phyloP scores from a whole-genome alignment of 2,888 invertebrate species.

The Palloptera scutellata region DNA sequence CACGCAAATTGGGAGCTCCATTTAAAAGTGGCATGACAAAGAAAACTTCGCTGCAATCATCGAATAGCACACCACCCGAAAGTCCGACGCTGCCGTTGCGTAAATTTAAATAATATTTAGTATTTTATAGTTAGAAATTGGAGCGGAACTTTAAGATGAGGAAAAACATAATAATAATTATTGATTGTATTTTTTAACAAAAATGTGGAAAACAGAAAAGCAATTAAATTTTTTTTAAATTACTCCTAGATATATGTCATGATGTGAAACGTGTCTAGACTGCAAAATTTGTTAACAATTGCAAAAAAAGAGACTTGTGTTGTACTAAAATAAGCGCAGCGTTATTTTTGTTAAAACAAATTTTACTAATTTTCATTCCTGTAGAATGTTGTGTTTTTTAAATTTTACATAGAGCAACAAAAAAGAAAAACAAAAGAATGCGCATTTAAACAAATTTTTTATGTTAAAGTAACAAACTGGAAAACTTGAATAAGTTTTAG shows the following conservation, averaged over 20 bases:
- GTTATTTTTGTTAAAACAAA: slow-evolving; percentile 23
- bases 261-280: background rate
- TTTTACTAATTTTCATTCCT: slow-evolving; percentile 37
- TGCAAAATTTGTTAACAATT: slow-evolving; percentile 14
- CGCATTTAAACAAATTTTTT: slow-evolving; percentile 35
- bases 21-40: slow-evolving; percentile 58
- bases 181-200: no score
- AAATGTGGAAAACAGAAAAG: background rate
- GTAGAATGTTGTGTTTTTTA: slow-evolving; percentile 9
- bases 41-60: slow-evolving; percentile 52
- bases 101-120: slow-evolving; percentile 58
- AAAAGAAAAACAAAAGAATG: slow-evolving; percentile 25
- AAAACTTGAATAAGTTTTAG: slow-evolving; percentile 29
- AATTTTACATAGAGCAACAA: slow-evolving; percentile 7
- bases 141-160: slow-evolving; percentile 23
- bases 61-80: slow-evolving; percentile 52
- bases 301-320: slow-evolving; percentile 5
- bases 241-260: slow-evolving; percentile 15
- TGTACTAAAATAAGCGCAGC: slow-evolving; percentile 32
- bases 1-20: slow-evolving; percentile 56
- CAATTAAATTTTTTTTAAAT: background rate
- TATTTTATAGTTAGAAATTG: slow-evolving; percentile 37
- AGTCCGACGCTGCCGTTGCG: slow-evolving; percentile 62
- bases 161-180: slow-evolving; percentile 24
- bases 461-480: slow-evolving; percentile 6